phyloP scores from a whole-genome alignment of 2,888 invertebrate genomes.

The Acronicta alni region DNA sequence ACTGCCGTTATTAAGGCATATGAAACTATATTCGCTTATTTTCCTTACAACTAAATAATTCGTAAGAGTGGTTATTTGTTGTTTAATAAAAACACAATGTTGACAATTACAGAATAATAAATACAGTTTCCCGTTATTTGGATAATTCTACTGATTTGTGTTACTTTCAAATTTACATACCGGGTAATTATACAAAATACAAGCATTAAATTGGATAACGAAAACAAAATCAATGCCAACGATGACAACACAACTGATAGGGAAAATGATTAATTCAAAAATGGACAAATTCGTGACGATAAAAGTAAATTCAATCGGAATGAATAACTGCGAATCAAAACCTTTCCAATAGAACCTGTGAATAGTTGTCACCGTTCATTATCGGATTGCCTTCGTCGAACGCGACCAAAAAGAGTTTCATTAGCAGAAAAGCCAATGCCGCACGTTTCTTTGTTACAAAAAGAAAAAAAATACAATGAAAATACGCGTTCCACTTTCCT shows the following conservation, averaged over 20 bases:
- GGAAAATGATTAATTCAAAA: conserved; percentile 25
- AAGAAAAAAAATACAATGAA: conserved; percentile 69
- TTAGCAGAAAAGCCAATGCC: conserved; percentile 75
- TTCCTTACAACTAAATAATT: background rate
- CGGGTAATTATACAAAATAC: too few species aligned
- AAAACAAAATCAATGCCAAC: too few species aligned
- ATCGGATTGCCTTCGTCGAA: conserved; percentile 66
- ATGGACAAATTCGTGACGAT: conserved; percentile 8
- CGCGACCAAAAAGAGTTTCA: conserved; percentile 75
- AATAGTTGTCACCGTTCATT: conserved; percentile 60
- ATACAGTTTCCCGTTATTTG: too few species aligned
- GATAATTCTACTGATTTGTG: too few species aligned
- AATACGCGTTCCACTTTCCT: conserved; percentile 77
- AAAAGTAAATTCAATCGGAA: conserved; percentile 37
- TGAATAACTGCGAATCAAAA: conserved; percentile 20
- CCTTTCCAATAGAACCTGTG: conserved; percentile 33
- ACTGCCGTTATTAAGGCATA: conserved; percentile 25
- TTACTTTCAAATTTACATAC: too few species aligned
- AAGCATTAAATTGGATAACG: too few species aligned
- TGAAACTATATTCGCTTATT: background rate
- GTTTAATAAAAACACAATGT: too few species aligned
- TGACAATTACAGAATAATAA: too few species aligned
- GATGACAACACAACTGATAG: conserved; percentile 11
- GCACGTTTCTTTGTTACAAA: conserved; percentile 70
- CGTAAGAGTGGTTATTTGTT: too few species aligned